Base-by-base conservation (phyloP, 2,797 vertebrate species). In the Leptoclinus maculatus region DNA sequence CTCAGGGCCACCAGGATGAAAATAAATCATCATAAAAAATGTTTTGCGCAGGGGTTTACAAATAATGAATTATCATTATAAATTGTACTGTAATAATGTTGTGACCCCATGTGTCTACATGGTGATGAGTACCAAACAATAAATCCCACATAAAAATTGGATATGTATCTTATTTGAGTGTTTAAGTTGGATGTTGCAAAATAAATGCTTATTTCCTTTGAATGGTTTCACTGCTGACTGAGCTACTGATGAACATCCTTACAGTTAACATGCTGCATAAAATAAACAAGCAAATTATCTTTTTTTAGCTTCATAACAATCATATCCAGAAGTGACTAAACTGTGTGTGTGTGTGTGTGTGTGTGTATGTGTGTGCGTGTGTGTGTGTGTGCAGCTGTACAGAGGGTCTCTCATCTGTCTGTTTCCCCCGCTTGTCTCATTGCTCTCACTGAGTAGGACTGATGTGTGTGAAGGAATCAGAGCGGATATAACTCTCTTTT, bases 391-490 rank as follows among this genome's bases (percentile, higher is more conserved):
- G 71, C 17, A 80, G 76, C 80, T 87, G 79, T 70, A 36, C 49
- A 73, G 64, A 79, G 64, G 51, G 64, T 76, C 75, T 82, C 76
- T 90, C 89, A 87, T 92, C 74, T 87, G 88, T 87, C 38, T 63
- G 41, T 85, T 81, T 60, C 14, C 2, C 71, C 71, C 11, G 3
- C 71, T 74, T 73, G 81, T 87, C 79, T 83, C 73, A 56, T 80
- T 84, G 5, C 68, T 83, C 79, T 87, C 67, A 29, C 68, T 56
- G 80, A 83, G 78, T 64, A 74, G 80, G 79, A 81, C 80, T 87
- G 87, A 91, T 88, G 90, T 89, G 83, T 88, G 83, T 86, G 82
- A 88, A 86, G 88, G 91, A 94, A 91, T 93, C 90, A 93, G 92
- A 92, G 91, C 88, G 19, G 78, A 89, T 80, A 71, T 90, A 93